Percentiles rank a stretch among this genome's conserved stretches.
These are phyloP conservation scores for Pocillopora grandis DNA, from an alignment of 92 coral and sea anemone genomes.

Conservation along the genomic window DNA sequence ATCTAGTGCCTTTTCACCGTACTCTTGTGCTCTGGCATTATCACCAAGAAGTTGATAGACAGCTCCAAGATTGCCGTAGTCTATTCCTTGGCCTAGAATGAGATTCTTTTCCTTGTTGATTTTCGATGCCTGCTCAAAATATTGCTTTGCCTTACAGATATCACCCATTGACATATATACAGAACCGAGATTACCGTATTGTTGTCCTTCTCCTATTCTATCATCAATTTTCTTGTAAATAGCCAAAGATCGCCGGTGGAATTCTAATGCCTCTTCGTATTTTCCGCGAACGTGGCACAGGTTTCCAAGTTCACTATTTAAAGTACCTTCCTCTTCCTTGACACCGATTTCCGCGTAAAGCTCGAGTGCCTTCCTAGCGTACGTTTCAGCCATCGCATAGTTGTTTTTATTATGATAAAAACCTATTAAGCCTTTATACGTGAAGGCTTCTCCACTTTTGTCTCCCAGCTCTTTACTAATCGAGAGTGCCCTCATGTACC, in stretches of 20 bases:
- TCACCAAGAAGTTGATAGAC: neutral
- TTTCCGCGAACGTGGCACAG: neutral
- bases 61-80: neutral
- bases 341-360: neutral
- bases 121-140: no score
- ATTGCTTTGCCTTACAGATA: neutral
- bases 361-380: neutral
- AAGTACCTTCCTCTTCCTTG: neutral
- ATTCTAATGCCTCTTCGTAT: neutral
- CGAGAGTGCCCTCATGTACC: neutral
- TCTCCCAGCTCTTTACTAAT: neutral
- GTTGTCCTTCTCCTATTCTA: conserved; percentile 1
- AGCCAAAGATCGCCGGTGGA: neutral
- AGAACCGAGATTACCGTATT: neutral
- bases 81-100: neutral
- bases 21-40: neutral
- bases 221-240: neutral
- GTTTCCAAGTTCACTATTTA: neutral
- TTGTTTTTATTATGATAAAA: neutral
- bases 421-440: neutral
- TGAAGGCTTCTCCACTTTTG: neutral
- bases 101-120: neutral
- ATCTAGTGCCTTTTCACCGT: neutral
- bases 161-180: neutral
- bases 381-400: neutral